These are phyloP conservation scores for Spisula subtruncata DNA, from an alignment of 2,888 invertebrate genomes.

Conservation along the genomic window DNA sequence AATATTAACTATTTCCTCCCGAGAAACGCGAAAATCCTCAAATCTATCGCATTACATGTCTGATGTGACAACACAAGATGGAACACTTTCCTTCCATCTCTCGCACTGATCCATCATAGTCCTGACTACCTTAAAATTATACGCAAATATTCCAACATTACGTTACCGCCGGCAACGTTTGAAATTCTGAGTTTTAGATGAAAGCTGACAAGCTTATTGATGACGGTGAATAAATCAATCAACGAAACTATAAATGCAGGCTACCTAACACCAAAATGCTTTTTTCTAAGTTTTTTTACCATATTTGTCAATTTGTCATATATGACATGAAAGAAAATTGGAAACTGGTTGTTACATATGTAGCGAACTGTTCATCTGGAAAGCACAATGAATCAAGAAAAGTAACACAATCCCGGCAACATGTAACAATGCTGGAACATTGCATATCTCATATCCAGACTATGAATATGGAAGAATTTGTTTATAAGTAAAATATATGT, in stretches of 20 bases:
- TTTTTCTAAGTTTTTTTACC: constrained; percentile 61
- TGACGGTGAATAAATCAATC: constrained; percentile 58
- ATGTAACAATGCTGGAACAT: background rate
- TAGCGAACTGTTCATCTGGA: background rate
- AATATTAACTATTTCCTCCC: constrained; percentile 55
- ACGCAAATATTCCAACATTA: constrained; percentile 46
- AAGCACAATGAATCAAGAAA: background rate
- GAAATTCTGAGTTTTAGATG: constrained; percentile 63
- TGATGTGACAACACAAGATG: constrained; percentile 45
- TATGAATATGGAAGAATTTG: background rate
- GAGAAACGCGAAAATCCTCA: constrained; percentile 19
- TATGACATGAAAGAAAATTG: constrained; percentile 57
- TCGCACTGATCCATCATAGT: constrained; percentile 36
- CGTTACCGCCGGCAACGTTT: constrained; percentile 47
- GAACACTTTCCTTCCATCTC: constrained; percentile 37
- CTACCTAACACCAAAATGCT: constrained; percentile 53
- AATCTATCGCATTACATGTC: constrained; percentile 48
- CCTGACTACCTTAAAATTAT: constrained; percentile 53
- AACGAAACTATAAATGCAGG: constrained; percentile 48
- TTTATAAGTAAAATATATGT: constrained; percentile 23
- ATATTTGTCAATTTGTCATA: constrained; percentile 67
- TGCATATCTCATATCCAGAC: background rate
- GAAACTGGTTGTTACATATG: constrained; percentile 47
- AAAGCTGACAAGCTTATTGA: constrained; percentile 60
- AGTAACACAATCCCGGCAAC: background rate